These are phyloP conservation scores for Chymomyza caudatula DNA, from an alignment of 2,888 invertebrate genomes.

Conservation along the genomic window DNA sequence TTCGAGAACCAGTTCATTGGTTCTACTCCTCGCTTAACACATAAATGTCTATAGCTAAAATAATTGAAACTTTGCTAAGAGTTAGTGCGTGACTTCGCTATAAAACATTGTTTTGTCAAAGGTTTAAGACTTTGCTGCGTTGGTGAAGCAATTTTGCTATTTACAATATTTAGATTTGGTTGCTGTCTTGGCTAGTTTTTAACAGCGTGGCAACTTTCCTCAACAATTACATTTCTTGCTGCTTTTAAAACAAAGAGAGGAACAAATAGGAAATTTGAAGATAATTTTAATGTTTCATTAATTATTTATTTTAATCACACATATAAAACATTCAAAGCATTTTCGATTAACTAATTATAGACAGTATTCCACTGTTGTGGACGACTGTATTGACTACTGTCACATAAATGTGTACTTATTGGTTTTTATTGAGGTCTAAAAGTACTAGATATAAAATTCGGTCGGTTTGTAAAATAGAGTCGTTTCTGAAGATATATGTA, in stretches of 20 bases:
- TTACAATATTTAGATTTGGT: no score
- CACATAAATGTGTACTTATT: neutral
- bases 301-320: no score
- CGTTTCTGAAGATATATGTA: neutral
- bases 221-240: no score
- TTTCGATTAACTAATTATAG: neutral
- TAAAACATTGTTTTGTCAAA: neutral
- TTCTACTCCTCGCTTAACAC: no score
- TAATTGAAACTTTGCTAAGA: neutral
- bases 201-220: no score
- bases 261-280: no score
- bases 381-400: no score
- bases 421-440: conserved; percentile 33
- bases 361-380: neutral
- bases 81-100: neutral
- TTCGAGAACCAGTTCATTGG: neutral
- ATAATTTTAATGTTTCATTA: neutral
- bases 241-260: no score
- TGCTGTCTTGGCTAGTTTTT: no score
- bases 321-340: no score
- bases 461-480: conserved; percentile 40
- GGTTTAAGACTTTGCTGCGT: neutral
- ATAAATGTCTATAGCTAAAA: neutral
- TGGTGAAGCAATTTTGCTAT: no score
- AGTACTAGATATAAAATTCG: conserved; percentile 50